Conservation (phyloP, 2,888 invertebrate species). For the Plemyria rubiginata region DNA sequence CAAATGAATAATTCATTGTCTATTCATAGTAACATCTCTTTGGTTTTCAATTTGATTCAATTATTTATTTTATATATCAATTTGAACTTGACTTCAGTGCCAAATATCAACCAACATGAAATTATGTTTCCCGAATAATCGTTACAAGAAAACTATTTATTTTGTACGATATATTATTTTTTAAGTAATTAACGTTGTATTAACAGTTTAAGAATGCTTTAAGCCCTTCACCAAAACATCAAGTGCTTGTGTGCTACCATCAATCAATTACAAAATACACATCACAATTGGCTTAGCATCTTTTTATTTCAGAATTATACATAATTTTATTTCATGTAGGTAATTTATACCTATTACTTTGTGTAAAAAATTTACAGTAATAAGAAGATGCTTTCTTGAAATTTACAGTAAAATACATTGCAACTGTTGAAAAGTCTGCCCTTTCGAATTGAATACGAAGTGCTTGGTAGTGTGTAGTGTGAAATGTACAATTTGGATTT, state of each 20-base stretch:
- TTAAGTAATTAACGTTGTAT: neutral
- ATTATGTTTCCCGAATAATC: neutral
- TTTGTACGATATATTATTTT: neutral
- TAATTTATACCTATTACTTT: neutral
- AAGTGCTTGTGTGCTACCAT: slow-evolving; percentile 72
- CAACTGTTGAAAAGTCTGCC: neutral
- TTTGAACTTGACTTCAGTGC: too few species aligned
- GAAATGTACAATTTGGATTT: slow-evolving; percentile 2
- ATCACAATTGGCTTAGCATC: slow-evolving; percentile 42
- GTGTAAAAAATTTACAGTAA: neutral
- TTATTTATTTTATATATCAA: too few species aligned
- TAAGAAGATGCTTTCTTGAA: neutral
- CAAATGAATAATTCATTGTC: neutral
- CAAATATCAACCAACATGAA: neutral
- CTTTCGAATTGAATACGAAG: slow-evolving; percentile 19
- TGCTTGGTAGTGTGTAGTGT: slow-evolving; percentile 13
- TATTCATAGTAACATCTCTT: slow-evolving; percentile 8
- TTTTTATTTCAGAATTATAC: slow-evolving; percentile 16
- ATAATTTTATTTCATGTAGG: neutral
- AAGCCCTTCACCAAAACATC: slow-evolving; percentile 72
- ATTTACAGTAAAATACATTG: neutral
- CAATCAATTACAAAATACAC: slow-evolving; percentile 58
- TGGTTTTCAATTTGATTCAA: too few species aligned
- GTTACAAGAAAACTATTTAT: neutral
- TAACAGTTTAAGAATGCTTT: slow-evolving; percentile 43